Conservation (phyloP, 2,888 invertebrate species). For the Callimorpha dominula region DNA sequence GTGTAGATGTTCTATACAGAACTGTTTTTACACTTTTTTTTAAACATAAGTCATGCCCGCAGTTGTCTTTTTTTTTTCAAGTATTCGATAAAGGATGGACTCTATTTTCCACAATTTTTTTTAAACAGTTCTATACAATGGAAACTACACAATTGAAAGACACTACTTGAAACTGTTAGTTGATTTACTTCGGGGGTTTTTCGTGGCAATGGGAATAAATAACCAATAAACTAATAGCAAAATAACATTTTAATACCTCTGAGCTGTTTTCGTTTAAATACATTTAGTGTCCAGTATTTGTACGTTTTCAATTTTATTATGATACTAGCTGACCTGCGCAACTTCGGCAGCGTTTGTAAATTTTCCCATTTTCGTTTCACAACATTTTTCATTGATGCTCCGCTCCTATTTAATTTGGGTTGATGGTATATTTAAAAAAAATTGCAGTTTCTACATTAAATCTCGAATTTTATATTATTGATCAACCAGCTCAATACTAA, state of each 20-base stretch:
- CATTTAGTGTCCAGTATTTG: background rate
- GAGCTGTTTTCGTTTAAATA: background rate
- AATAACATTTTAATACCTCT: background rate
- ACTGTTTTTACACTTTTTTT: constrained; percentile 2
- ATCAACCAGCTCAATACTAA: background rate
- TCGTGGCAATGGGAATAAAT: background rate
- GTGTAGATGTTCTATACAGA: constrained; percentile 10
- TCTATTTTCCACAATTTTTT: background rate
- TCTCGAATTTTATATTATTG: background rate
- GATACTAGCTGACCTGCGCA: background rate
- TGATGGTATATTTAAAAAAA: background rate
- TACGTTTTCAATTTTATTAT: background rate
- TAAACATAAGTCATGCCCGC: background rate
- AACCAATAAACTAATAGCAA: background rate
- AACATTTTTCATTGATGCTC: no score
- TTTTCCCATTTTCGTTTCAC: no score
- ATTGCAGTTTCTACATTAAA: no score
- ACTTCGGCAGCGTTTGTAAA: background rate
- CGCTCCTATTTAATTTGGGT: background rate
- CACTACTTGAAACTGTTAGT: background rate
- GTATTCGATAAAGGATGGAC: background rate
- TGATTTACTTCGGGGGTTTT: background rate
- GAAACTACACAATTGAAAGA: background rate
- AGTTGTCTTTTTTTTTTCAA: background rate
- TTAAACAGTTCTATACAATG: background rate